phyloP scores from a whole-genome alignment of 2,797 vertebrate genomes.

The Morelia viridis region DNA sequence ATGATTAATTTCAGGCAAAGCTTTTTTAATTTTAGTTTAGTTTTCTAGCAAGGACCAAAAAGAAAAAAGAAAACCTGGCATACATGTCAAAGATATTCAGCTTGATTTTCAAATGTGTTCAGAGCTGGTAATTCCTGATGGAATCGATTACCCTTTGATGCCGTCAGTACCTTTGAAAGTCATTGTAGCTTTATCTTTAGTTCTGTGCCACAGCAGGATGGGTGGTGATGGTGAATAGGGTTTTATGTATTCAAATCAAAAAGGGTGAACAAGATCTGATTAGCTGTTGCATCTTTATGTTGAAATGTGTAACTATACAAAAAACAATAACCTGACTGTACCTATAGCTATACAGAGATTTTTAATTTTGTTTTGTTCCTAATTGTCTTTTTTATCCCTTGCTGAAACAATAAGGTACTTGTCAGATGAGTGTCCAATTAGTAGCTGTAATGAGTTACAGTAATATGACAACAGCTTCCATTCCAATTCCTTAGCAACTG shows the following conservation, averaged over 20 bases:
- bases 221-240: not conserved
- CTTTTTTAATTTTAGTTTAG: not conserved
- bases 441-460: conserved; percentile 59
- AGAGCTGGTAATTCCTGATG: conserved; percentile 33
- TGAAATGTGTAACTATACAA: conserved; percentile 25
- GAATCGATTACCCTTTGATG: conserved; percentile 28
- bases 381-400: conserved; percentile 58
- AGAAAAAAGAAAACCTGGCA: conserved; percentile 2
- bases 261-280: conserved; percentile 56
- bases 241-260: conserved; percentile 59
- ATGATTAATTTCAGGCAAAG: conserved; percentile 67
- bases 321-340: conserved; percentile 1
- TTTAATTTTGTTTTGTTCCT: conserved; percentile 65
- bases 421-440: conserved; percentile 62
- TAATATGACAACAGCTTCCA: conserved; percentile 50
- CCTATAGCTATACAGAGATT: conserved; percentile 57
- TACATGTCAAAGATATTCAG: conserved; percentile 26
- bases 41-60: conserved; percentile 55
- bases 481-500: conserved; percentile 64
- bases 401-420: conserved; percentile 67
- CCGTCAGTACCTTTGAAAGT: conserved; percentile 21
- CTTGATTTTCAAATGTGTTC: conserved; percentile 15
- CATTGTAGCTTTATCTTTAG: not conserved
- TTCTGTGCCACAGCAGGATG: not conserved
- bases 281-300: conserved; percentile 59